Conservation (phyloP, 1,140 invertebrate species). For the Papilio helenus region DNA sequence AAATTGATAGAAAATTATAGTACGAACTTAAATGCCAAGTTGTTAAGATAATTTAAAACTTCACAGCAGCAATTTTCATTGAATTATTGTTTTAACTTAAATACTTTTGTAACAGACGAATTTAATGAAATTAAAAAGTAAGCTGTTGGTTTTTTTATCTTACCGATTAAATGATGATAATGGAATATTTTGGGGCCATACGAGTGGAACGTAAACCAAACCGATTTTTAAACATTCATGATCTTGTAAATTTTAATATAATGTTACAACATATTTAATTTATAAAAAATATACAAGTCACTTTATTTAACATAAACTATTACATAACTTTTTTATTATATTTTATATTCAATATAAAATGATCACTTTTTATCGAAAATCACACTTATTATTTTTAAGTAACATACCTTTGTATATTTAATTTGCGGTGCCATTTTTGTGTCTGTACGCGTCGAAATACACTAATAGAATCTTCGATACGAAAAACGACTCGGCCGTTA, state of each 20-base stretch:
- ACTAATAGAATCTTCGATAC: background rate
- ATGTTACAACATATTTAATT: background rate
- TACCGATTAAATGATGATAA: background rate
- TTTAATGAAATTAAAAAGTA: background rate
- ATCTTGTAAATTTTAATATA: no score
- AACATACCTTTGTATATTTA: slow-evolving; percentile 31
- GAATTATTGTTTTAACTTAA: no score
- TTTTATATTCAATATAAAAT: no score
- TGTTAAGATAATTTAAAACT: no score
- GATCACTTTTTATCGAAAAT: no score
- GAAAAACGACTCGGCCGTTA: background rate
- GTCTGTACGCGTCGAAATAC: background rate
- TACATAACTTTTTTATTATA: background rate
- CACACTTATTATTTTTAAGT: background rate
- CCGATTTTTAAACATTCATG: background rate
- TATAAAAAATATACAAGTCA: no score
- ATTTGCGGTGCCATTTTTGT: slow-evolving; percentile 20
- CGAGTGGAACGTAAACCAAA: background rate
- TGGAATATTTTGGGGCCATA: background rate
- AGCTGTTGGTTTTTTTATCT: background rate
- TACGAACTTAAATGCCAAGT: no score
- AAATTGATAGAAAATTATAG: no score
- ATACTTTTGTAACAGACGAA: no score
- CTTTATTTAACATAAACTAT: background rate
- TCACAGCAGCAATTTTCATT: no score